These are phyloP conservation scores for Lasioglossum malachurum DNA, from an alignment of 2,888 invertebrate genomes.

Conservation along the genomic window DNA sequence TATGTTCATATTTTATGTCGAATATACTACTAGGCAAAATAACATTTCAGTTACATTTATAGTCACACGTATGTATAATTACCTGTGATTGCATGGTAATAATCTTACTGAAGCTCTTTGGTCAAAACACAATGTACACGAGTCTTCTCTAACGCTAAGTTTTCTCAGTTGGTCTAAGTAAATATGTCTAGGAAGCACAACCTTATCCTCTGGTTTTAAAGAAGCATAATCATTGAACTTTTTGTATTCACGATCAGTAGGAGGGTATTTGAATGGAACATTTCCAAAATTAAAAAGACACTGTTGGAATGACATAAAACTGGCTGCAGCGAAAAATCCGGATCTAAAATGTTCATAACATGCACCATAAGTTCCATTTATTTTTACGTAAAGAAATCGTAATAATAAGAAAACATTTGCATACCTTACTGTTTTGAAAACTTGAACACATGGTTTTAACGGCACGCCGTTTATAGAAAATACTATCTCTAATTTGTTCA, in stretches of 20 bases:
- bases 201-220: conserved; percentile 92
- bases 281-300: conserved; percentile 97
- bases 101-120: conserved; percentile 90
- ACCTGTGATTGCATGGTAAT: conserved; percentile 94
- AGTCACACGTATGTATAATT: conserved; percentile 70
- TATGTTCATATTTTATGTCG: conserved; percentile 19
- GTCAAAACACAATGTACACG: conserved; percentile 95
- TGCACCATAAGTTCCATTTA: not conserved
- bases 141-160: conserved; percentile 92
- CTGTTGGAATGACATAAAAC: conserved; percentile 98
- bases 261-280: conserved; percentile 91
- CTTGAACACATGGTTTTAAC: conserved; percentile 89
- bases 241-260: conserved; percentile 88
- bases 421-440: conserved; percentile 92
- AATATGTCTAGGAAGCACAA: conserved; percentile 93
- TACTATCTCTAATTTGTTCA: conserved; percentile 89
- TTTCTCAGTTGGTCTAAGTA: conserved; percentile 91
- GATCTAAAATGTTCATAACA: conserved; percentile 85
- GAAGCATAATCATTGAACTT: conserved; percentile 92
- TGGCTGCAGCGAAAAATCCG: conserved; percentile 97
- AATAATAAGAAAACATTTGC: conserved; percentile 50
- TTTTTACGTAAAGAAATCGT: not conserved
- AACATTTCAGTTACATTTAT: not conserved
- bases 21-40: not conserved
- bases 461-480: conserved; percentile 94